Evolutionary conservation across 2,113 vertebrate genomes (phyloP), one percentile per base, ranked within the genome.

Genomic region (Andinoacara biseriatus): DNA sequence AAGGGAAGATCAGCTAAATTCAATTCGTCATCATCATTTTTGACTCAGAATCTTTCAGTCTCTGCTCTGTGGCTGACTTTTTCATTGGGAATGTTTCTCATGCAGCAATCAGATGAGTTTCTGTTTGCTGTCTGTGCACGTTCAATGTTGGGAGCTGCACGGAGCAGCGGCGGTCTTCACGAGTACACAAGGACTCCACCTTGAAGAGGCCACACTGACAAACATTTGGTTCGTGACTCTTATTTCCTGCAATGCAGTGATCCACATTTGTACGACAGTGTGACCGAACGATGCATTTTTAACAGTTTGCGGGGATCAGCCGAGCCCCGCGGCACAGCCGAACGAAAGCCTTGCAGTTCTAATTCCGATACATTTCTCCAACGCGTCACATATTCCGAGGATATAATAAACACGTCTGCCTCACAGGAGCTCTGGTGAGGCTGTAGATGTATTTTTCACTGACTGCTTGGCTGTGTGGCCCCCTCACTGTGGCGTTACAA

Each of bases 251-350:
- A 10, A 15, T 69, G 65, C 29, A 1, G 24, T 69, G 2, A 11
- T 49, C 49, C 65, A 20, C 43, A 20, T 72, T 2, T 54, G 46
- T 3, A 9, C 6, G 18, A 26, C 43, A 5, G 10, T 2, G 43
- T 54, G 10, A 5, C 10, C 0, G 3, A 52, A 4, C 8, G 26
- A 54, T 54, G 5, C 7, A 13, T 72, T 72, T n/a, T 0, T 6
- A 0, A 0, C 17, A 0, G 17, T 52, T 52, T 13, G 13, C 0
- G 17, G 5, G 24, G 20, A 49, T 13, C 43, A 10, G 18, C 0
- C 0, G 24, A 31, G 43, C 24, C 17, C 43, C 7, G 0, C 10
- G 3, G 65, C 43, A 3, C 24, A 3, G 40, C 3, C 17, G 65
- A 72, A 31, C 2, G 43, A 52, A 31, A 72, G 17, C 26, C 43